Base-by-base conservation (phyloP, 2,888 invertebrate genomes). In the Cephus sareptanus region DNA sequence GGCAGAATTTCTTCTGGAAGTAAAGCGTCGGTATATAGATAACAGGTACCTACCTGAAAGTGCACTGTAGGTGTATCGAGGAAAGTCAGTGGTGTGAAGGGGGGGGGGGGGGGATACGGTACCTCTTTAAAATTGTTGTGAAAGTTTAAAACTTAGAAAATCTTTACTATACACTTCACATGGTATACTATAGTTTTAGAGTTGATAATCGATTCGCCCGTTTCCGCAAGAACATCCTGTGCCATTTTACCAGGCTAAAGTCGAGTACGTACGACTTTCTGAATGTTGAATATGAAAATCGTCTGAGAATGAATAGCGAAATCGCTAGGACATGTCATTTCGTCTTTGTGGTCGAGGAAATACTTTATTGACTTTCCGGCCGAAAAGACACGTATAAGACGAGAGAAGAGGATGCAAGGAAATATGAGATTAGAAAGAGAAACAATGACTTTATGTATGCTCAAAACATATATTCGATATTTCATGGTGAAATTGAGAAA, bases 121-220 rank as follows among this genome's bases (percentile, higher is more conserved):
- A 56, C 23, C 40, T 56, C 23, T 56, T 56, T 56, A 56, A 56
- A 56, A 56, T 56, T 56, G 40, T 56, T 56, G 33, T 30, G 75
- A 75, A 83, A 83, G 80, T 83, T 85, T 77, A 40, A 81, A 81
- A 81, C 79, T 81, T 79, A 74, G 37, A 75, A 75, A 78, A 79
- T 80, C 80, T 81, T 78, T 77, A 79, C 80, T 76, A 78, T 80
- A 81, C 75, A 75, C 79, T 73, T 75, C 69, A 35, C 73, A 15
- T 56, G 9, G 15, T 75, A 80, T 76, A 80, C 76, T 80, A 81
- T 81, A 83, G 82, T 87, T 85, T 87, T 83, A 85, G 79, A 82
- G 81, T 79, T 56, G 75, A 81, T 81, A 83, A 87, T 87, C 82
- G 85, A 85, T 87, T 83, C 82, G 81, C 81, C 77, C 76, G 69